Evolutionary conservation across 2,797 vertebrate genomes (phyloP).

Genomic region (Coluber constrictor): DNA sequence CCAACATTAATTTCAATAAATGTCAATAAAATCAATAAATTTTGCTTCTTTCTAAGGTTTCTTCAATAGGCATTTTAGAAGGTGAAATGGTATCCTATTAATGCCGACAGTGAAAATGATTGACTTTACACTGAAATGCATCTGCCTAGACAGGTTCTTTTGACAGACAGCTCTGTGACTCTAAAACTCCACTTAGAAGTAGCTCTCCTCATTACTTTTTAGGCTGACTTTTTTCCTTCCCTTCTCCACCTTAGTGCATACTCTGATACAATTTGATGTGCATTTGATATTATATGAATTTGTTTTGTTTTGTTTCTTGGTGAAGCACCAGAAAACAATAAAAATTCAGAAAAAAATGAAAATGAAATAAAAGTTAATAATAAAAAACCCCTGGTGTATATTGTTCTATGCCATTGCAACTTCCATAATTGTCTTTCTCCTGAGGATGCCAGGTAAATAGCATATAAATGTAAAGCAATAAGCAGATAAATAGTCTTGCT

Average conservation of each 20-base stretch:
- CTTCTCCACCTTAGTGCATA: not conserved
- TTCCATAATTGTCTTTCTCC: not conserved
- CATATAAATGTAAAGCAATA: not conserved
- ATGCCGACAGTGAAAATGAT: not conserved
- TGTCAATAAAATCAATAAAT: not conserved
- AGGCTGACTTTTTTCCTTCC: not conserved
- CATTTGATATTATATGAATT: not conserved
- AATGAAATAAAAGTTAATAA: not conserved
- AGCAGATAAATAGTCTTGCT: not conserved
- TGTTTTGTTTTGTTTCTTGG: not conserved
- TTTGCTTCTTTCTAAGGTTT: not conserved
- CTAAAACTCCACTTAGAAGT: not conserved
- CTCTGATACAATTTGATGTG: not conserved
- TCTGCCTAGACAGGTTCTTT: not conserved
- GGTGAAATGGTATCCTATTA: not conserved
- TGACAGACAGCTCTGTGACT: not conserved
- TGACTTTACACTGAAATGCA: not conserved
- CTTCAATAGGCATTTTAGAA: not conserved
- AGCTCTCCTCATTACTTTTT: not conserved
- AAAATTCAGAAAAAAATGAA: not conserved
- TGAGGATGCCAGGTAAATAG: not conserved
- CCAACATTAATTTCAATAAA: not conserved
- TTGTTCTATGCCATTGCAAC: not conserved
- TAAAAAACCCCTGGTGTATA: no score
- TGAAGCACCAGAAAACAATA: not conserved